These are phyloP conservation scores for Drosophila nr. fundita DNA, from an alignment of 2,888 invertebrate genomes.

Conservation along the genomic window DNA sequence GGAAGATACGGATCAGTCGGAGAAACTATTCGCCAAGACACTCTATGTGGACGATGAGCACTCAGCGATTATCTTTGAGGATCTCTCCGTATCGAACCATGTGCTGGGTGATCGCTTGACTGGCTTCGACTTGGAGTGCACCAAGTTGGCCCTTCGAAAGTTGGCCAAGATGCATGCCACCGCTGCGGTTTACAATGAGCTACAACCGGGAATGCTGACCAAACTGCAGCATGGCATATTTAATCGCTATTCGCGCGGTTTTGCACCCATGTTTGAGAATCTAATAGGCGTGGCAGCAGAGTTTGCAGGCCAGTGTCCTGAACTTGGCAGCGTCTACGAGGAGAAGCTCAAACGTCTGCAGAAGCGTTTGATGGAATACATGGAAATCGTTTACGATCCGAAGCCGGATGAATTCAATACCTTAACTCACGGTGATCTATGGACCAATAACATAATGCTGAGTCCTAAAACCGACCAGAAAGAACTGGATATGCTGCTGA, in stretches of 20 bases:
- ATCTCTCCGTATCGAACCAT: slow-evolving; percentile 63
- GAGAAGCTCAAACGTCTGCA: slow-evolving; percentile 73
- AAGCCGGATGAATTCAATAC: slow-evolving; percentile 65
- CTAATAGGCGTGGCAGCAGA: slow-evolving; percentile 70
- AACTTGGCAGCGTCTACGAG: slow-evolving; percentile 72
- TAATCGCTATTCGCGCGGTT: slow-evolving; percentile 75
- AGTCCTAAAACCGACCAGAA: slow-evolving; percentile 29
- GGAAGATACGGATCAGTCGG: slow-evolving; percentile 45
- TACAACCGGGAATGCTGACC: slow-evolving; percentile 62
- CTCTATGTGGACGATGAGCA: slow-evolving; percentile 74
- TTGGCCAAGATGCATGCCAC: slow-evolving; percentile 86
- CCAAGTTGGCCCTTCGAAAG: slow-evolving; percentile 82
- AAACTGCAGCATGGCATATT: slow-evolving; percentile 80
- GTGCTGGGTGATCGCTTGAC: slow-evolving; percentile 71
- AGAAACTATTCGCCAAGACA: slow-evolving; percentile 74
- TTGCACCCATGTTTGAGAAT: slow-evolving; percentile 72
- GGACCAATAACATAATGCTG: slow-evolving; percentile 83
- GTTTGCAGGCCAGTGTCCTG: slow-evolving; percentile 68
- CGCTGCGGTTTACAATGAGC: slow-evolving; percentile 85
- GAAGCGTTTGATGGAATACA: slow-evolving; percentile 76
- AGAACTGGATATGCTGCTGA: slow-evolving; percentile 72
- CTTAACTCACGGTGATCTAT: slow-evolving; percentile 82
- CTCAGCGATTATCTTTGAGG: slow-evolving; percentile 77
- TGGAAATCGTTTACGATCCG: slow-evolving; percentile 69
- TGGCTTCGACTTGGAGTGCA: slow-evolving; percentile 84